Evolutionary conservation across 2,888 invertebrate species (phyloP).

Genomic region (Actias luna): DNA sequence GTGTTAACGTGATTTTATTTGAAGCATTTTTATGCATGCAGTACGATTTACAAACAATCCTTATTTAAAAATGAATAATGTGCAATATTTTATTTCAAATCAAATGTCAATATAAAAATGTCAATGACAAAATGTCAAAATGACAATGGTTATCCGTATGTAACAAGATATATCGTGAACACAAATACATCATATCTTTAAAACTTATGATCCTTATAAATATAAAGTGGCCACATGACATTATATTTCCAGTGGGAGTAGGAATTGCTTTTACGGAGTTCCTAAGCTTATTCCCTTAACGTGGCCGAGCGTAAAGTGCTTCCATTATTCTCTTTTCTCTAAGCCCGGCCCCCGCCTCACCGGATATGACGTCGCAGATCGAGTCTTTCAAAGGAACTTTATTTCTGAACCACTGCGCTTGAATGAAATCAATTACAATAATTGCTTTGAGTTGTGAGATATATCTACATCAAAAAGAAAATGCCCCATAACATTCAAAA

Average conservation of each 20-base stretch:
- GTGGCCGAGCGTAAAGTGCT: slow-evolving; percentile 77
- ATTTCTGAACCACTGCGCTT: slow-evolving; percentile 65
- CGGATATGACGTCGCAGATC: slow-evolving; percentile 53
- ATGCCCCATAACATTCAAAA: background rate
- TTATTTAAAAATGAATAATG: background rate
- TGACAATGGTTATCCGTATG: background rate
- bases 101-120: background rate
- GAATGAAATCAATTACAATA: slow-evolving; percentile 62
- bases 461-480: slow-evolving; percentile 23
- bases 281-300: slow-evolving; percentile 80
- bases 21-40: no score
- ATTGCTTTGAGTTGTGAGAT: slow-evolving; percentile 33
- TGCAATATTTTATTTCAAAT: background rate
- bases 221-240: slow-evolving; percentile 73
- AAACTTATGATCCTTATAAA: slow-evolving; percentile 59
- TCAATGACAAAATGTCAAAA: background rate
- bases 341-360: slow-evolving; percentile 38
- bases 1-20: background rate
- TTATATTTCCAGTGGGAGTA: slow-evolving; percentile 78
- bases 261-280: slow-evolving; percentile 80
- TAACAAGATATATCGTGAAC: background rate
- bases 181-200: background rate
- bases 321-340: slow-evolving; percentile 64
- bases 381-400: slow-evolving; percentile 66
- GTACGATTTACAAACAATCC: no score